Evolutionary conservation across 2,113 vertebrate species (phyloP).

Genomic region (Saimiri boliviensis): DNA sequence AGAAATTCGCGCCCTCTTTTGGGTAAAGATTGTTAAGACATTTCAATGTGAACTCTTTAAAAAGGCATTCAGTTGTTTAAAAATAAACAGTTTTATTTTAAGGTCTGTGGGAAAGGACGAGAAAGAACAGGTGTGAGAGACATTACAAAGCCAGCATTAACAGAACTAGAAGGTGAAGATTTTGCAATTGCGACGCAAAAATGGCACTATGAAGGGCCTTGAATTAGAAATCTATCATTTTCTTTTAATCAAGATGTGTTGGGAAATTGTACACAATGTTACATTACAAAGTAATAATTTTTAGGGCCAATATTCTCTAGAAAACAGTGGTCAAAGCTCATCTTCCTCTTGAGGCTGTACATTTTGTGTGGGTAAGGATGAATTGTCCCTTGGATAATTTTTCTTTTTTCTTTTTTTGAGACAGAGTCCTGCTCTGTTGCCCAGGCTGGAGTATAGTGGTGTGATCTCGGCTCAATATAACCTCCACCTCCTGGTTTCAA

Average conservation of each 20-base stretch:
- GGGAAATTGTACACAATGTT: not conserved
- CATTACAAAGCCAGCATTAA: not conserved
- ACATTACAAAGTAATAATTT: not conserved
- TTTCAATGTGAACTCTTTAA: not conserved
- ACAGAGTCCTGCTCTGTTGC: too few species aligned
- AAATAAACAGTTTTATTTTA: slow-evolving; percentile 42
- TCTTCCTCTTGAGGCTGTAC: not conserved
- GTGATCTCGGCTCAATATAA: too few species aligned
- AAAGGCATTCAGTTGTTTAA: not conserved
- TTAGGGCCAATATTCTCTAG: not conserved
- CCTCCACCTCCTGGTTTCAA: too few species aligned
- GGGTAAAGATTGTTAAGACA: slow-evolving; percentile 67
- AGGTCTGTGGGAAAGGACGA: slow-evolving; percentile 23
- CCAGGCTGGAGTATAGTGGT: too few species aligned
- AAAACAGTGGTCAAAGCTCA: not conserved
- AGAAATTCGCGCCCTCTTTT: slow-evolving; percentile 80
- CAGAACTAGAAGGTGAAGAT: not conserved
- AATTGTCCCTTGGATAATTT: not conserved
- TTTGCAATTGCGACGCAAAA: not conserved
- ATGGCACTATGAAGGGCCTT: not conserved
- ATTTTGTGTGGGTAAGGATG: not conserved
- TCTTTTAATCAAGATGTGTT: not conserved
- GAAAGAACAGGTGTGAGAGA: not conserved
- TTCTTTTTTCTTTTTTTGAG: not conserved
- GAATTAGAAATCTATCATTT: not conserved